These are phyloP conservation scores for Calameuta pallipes DNA, from an alignment of 2,888 invertebrate genomes.

Conservation along the genomic window DNA sequence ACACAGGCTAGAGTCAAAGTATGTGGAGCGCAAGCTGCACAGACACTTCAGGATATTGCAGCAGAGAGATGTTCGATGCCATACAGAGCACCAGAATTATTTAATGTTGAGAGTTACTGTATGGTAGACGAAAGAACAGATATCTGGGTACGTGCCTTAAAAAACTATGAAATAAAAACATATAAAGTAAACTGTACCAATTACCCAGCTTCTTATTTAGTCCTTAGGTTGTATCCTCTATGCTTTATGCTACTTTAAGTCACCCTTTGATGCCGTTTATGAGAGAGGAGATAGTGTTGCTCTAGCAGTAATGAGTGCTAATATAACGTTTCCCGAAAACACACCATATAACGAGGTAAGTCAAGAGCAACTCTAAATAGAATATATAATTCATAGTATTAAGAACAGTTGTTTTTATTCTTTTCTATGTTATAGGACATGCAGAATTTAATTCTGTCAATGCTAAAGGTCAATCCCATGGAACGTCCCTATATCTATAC, in stretches of 20 bases:
- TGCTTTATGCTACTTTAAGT: conserved; percentile 86
- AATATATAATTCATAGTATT: conserved; percentile 9
- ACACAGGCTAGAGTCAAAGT: conserved; percentile 75
- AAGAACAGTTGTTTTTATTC: conserved; percentile 21
- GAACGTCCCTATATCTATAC: conserved; percentile 82
- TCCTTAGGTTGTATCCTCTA: conserved; percentile 88
- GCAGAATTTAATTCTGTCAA: conserved; percentile 76
- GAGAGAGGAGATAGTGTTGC: conserved; percentile 90
- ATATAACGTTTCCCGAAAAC: conserved; percentile 77
- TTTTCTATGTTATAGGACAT: conserved; percentile 70
- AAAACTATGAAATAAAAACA: conserved; percentile 8
- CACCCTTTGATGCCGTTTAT: conserved; percentile 86
- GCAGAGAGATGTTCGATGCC: conserved; percentile 90
- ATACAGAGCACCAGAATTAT: conserved; percentile 89
- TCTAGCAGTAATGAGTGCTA: conserved; percentile 83
- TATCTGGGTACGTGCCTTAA: conserved; percentile 76
- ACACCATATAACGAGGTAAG: conserved; percentile 73
- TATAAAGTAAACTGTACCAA: conserved; percentile 6
- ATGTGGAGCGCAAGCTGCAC: conserved; percentile 76
- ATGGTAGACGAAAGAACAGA: conserved; percentile 87
- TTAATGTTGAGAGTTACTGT: conserved; percentile 84
- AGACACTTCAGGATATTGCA: conserved; percentile 80
- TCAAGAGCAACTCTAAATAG: neutral
- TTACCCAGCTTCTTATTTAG: conserved; percentile 65
- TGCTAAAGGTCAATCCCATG: conserved; percentile 80